A percentile compares a stretch with the other conserved stretches of the same genome.
Conservation (phyloP, 2,888 invertebrate genomes). For the Drosophila meridiana region DNA sequence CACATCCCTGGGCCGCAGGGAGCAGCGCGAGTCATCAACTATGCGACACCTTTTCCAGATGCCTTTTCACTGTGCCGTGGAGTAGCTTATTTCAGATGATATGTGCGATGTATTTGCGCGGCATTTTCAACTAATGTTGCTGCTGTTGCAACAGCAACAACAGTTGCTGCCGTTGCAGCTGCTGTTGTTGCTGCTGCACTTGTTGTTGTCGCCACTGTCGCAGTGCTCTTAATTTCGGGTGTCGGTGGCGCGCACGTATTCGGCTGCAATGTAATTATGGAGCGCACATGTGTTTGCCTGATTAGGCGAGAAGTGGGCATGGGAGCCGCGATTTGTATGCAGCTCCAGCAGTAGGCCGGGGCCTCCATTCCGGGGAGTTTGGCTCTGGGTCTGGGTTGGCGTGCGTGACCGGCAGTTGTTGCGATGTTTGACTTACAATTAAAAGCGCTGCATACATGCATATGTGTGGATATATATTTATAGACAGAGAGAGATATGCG, state of each 20-base stretch:
- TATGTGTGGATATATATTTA: slow-evolving; percentile 1
- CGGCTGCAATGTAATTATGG: slow-evolving; percentile 73
- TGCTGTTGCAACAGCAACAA: background rate
- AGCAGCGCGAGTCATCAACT: slow-evolving; percentile 44
- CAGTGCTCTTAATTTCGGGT: slow-evolving; percentile 77
- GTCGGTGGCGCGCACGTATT: slow-evolving; percentile 72
- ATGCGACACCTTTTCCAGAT: slow-evolving; percentile 59
- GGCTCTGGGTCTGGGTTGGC: slow-evolving; percentile 15
- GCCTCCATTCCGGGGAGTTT: slow-evolving; percentile 10
- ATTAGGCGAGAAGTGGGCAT: slow-evolving; percentile 70
- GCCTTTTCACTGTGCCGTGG: slow-evolving; percentile 13
- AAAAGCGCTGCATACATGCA: slow-evolving; percentile 44
- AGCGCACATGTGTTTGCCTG: slow-evolving; percentile 78
- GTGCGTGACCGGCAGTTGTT: slow-evolving; percentile 77
- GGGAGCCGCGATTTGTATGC: slow-evolving; percentile 63
- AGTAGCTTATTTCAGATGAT: slow-evolving; percentile 54
- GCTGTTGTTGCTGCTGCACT: slow-evolving; percentile 6
- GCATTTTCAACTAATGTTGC: slow-evolving; percentile 30
- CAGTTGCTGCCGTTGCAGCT: too few relatives aligned
- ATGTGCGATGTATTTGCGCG: slow-evolving; percentile 39
- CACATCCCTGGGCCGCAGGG: slow-evolving; percentile 26
- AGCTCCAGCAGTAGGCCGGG: slow-evolving; percentile 30
- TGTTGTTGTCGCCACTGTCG: slow-evolving; percentile 39
- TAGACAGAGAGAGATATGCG: background rate
- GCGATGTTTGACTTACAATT: slow-evolving; percentile 80